Evolutionary conservation across 1,140 invertebrate genomes (phyloP), one percentile per base, ranked within the genome.

Genomic region (Dinoponera quadriceps): DNA sequence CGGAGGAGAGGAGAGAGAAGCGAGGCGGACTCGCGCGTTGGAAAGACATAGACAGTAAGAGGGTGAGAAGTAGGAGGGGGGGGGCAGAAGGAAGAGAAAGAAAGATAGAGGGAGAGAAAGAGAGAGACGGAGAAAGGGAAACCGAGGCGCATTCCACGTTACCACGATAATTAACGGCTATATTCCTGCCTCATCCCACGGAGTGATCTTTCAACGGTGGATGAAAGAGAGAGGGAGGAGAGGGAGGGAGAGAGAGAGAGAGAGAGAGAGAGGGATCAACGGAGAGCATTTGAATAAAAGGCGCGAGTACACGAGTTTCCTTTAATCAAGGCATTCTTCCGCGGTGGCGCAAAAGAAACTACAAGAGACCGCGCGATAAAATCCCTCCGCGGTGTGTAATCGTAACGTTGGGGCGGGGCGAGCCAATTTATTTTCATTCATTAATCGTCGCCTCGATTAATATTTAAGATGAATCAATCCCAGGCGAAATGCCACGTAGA

Each of bases 81-180:
- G 11, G 27, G n/a, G n/a, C n/a, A n/a, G n/a, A 33, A 16, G 20
- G 13, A 65, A 59, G 22, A 44, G 33, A 63, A 29, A n/a, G 51
- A 57, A 22, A n/a, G 27, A n/a, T 3, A 13, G 44, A 3, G n/a
- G 2, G 29, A 57, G 80, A 38, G 25, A 7, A 18, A n/a, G 55
- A 82, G 80, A 78, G 73, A 65, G 68, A 68, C 38, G 20, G 68
- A 78, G 60, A 74, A 57, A 80, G 82, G 74, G 72, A 82, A 83
- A 85, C 81, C 86, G 82, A 88, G 89, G 71, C 85, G 87, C 89
- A 90, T 90, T 90, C 89, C 89, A 88, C 89, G 89, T 90, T 90
- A 90, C 89, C 89, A 71, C 89, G 89, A 90, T 90, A 90, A 90
- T 90, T 90, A 90, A 90, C 89, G 89, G 89, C 87, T 88, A 85